These are phyloP conservation scores for Scartelaos histophorus DNA, from an alignment of 2,113 vertebrate genomes.

Conservation along the genomic window DNA sequence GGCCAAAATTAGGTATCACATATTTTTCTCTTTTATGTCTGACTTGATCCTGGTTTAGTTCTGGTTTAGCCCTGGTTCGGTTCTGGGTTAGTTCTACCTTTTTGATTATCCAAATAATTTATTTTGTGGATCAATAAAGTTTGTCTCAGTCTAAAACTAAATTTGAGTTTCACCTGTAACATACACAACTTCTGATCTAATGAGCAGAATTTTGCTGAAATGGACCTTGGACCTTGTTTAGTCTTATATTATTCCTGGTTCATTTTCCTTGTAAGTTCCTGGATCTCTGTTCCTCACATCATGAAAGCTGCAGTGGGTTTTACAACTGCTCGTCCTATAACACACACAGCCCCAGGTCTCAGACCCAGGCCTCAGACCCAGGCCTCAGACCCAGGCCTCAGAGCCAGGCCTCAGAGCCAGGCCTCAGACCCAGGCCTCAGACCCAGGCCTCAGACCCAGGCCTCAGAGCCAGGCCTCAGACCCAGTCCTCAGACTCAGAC, in stretches of 20 bases:
- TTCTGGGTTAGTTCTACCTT: not conserved
- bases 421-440: too few relatives aligned
- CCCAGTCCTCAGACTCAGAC: not conserved
- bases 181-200: too few relatives aligned
- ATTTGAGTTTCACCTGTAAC: too few relatives aligned
- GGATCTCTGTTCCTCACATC: not conserved
- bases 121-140: too few relatives aligned
- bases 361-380: too few relatives aligned
- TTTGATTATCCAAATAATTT: too few relatives aligned
- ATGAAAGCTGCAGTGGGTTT: not conserved
- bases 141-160: too few relatives aligned
- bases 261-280: not conserved
- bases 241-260: not conserved
- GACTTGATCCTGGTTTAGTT: not conserved
- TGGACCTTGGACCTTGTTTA: not conserved
- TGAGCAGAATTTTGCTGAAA: too few relatives aligned
- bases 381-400: too few relatives aligned
- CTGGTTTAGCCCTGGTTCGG: not conserved
- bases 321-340: not conserved
- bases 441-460: too few relatives aligned
- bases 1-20: not conserved
- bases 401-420: too few relatives aligned
- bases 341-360: not conserved
- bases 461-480: not conserved
- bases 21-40: not conserved